Evolutionary conservation across 1,140 invertebrate species (phyloP), one percentile per base, ranked within the genome.

Genomic region (Ericerus pela): DNA sequence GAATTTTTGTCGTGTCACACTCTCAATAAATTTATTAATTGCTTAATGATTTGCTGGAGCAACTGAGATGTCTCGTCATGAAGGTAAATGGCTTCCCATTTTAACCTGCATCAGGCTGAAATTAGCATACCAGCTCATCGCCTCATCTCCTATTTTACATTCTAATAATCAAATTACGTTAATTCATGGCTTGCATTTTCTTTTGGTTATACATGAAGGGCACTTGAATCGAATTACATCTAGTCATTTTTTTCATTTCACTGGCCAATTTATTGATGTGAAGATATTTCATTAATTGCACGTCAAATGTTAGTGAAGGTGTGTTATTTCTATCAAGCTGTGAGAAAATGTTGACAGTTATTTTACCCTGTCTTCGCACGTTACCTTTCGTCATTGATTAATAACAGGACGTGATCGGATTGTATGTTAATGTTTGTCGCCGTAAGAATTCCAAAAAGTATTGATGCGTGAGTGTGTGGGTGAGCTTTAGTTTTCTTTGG

Each of bases 61-160:
- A 47, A 29, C 51, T 74, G 79, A 79, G 79, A 84, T 84, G 81
- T 83, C 79, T 78, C 79, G 80, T 75, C 81, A 84, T 80, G 81
- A 84, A 79, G 81, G 81, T 83, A 76, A 73, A 77, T 72, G 59
- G 51, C 60, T 64, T 29, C 36, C 37, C 55, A 28, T 26, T 57
- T 51, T 41, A 53, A 53, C 41, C 53, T 53, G 54, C 56, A 37
- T 20, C 58, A 43, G 33, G 54, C 14, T 53, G 8, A 56, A 31
- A 56, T 56, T 54, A 33, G 14, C 31, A n/a, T 33, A 29, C 22
- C 24, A 53, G 14, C 3, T 30, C 27, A 51, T 36, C 14, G 28
- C 47, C 20, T 36, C 16, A 27, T 53, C 30, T 28, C 12, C 38
- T 53, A 57, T n/a, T 30, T n/a, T 41, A 43, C 43, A 47, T 18